Evolutionary conservation across 2,797 vertebrate genomes (phyloP).

Genomic region (Sebastes melanostomus): DNA sequence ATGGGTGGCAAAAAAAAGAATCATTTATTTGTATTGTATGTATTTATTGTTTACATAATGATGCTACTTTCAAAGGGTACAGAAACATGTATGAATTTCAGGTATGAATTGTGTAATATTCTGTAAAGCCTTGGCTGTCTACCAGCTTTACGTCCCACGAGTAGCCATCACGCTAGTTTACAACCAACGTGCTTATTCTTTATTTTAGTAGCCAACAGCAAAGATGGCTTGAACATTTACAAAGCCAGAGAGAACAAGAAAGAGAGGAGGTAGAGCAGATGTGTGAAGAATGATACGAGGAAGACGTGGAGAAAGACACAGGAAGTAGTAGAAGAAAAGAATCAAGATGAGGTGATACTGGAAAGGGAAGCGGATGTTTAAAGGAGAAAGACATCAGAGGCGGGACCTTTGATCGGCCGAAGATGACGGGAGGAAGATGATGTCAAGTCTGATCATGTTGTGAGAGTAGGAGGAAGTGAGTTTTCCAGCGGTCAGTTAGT

Average conservation of each 20-base stretch:
- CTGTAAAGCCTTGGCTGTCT: conserved; percentile 69
- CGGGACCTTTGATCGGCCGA: conserved; percentile 64
- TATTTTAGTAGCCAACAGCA: conserved; percentile 63
- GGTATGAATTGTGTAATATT: conserved; percentile 70
- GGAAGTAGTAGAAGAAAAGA: conserved; percentile 61
- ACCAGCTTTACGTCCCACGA: conserved; percentile 62
- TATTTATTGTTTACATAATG: conserved; percentile 86
- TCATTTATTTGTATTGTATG: conserved; percentile 62
- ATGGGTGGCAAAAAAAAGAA: conserved; percentile 30
- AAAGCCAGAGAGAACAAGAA: not conserved
- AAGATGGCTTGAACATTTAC: conserved; percentile 17
- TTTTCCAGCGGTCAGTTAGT: conserved; percentile 23
- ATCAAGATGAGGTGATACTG: conserved; percentile 43
- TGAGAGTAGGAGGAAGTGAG: conserved; percentile 43
- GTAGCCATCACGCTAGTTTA: conserved; percentile 74
- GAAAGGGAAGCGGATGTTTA: conserved; percentile 67
- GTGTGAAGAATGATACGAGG: conserved; percentile 14
- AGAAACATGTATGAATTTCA: conserved; percentile 67
- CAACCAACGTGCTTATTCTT: conserved; percentile 63
- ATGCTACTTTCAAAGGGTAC: conserved; percentile 82
- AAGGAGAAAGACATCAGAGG: conserved; percentile 60
- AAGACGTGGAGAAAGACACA: conserved; percentile 43
- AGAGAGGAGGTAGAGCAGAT: conserved; percentile 9
- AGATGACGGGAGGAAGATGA: conserved; percentile 42
- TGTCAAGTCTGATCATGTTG: conserved; percentile 43